phyloP scores from a whole-genome alignment of 2,113 vertebrate genomes.

The Eleginops maclovinus region DNA sequence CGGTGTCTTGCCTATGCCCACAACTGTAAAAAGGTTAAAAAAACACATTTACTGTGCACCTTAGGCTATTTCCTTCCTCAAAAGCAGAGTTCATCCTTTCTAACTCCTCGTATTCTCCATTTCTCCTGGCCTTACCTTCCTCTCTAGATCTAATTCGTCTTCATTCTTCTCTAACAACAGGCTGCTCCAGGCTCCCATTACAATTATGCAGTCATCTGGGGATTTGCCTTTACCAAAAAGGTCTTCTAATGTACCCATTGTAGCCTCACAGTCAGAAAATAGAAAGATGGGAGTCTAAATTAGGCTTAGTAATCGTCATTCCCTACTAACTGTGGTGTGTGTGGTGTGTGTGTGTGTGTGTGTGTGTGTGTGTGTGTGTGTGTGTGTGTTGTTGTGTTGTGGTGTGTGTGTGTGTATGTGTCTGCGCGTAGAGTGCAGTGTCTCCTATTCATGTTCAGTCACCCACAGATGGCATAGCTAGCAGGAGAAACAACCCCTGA shows the following conservation, averaged over 20 bases:
- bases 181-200: slow-evolving; percentile 62
- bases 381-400: too few species aligned
- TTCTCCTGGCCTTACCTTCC: slow-evolving; percentile 31
- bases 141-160: slow-evolving; percentile 62
- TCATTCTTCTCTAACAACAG: slow-evolving; percentile 64
- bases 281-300: slow-evolving; percentile 55
- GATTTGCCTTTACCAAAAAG: slow-evolving; percentile 61
- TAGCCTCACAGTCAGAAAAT: slow-evolving; percentile 58
- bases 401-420: background rate
- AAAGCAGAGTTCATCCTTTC: background rate
- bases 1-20: too few species aligned
- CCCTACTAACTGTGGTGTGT: slow-evolving; percentile 22
- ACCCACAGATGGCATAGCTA: slow-evolving; percentile 33
- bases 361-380: too few species aligned
- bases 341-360: background rate
- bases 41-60: too few species aligned
- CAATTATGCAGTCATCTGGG: slow-evolving; percentile 71
- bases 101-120: slow-evolving; percentile 13
- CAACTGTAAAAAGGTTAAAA: too few species aligned
- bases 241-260: slow-evolving; percentile 41
- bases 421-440: background rate
- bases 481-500: slow-evolving; percentile 19
- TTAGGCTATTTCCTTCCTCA: too few species aligned
- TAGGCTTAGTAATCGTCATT: slow-evolving; percentile 57
- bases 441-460: slow-evolving; percentile 44